These are phyloP conservation scores for Allophyes oxyacanthae DNA, from an alignment of 2,888 invertebrate species.

Conservation along the genomic window DNA sequence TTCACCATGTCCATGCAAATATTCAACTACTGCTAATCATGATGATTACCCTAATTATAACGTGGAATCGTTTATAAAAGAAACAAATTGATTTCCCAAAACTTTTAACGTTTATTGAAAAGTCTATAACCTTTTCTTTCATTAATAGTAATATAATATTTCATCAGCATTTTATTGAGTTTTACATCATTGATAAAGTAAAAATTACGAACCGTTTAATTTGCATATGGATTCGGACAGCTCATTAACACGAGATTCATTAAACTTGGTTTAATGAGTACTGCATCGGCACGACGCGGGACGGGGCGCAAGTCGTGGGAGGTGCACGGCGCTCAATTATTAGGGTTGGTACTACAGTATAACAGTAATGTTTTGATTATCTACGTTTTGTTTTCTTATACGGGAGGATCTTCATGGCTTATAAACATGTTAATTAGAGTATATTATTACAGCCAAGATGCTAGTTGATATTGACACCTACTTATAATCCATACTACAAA, in stretches of 20 bases:
- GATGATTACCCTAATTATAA: too few relatives aligned
- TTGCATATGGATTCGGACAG: constrained; percentile 51
- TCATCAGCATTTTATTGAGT: constrained; percentile 44
- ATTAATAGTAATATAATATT: constrained; percentile 47
- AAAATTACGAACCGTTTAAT: constrained; percentile 48
- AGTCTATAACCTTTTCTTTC: constrained; percentile 24
- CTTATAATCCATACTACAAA: too few relatives aligned
- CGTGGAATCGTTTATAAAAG: too few relatives aligned
- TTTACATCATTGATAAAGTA: constrained; percentile 44
- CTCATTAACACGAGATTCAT: constrained; percentile 42
- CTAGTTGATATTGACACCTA: too few relatives aligned
- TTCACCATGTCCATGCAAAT: too few relatives aligned
- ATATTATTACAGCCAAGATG: too few relatives aligned
- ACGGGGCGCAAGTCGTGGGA: constrained; percentile 31
- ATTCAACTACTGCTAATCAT: too few relatives aligned
- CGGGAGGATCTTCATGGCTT: background rate
- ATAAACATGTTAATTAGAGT: constrained; percentile 3
- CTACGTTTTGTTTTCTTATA: constrained; percentile 23
- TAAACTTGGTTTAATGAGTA: constrained; percentile 40
- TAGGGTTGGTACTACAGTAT: constrained; percentile 21
- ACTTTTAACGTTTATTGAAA: constrained; percentile 3
- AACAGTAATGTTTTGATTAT: constrained; percentile 20
- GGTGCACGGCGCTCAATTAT: constrained; percentile 17
- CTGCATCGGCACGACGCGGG: background rate
- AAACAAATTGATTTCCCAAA: background rate